A percentile compares a stretch with the other conserved stretches of the same genome.
These are phyloP conservation scores for Catostylus mosaicus DNA, from an alignment of 30 jellyfish, hydroid and myxozoan species.

Conservation along the genomic window DNA sequence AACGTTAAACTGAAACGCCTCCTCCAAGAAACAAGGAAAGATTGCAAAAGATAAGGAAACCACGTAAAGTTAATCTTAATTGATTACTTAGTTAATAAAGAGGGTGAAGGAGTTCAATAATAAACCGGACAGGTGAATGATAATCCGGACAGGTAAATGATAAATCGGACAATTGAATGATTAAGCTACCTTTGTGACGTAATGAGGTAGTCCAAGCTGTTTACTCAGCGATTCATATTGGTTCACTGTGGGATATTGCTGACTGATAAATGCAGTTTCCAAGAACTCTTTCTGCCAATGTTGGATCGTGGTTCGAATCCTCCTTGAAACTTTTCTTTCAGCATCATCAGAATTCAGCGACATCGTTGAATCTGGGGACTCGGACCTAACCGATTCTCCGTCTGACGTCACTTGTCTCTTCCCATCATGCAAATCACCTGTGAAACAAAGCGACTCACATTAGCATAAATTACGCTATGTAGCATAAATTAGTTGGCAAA, in stretches of 20 bases:
- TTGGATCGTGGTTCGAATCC: slow-evolving; percentile 60
- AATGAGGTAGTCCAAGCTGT: slow-evolving; percentile 57
- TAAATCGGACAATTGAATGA: no score
- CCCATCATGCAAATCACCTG: slow-evolving; percentile 32
- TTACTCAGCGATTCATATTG: slow-evolving; percentile 45
- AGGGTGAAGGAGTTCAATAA: no score
- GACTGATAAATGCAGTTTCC: slow-evolving; percentile 44
- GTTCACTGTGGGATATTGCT: slow-evolving; percentile 60
- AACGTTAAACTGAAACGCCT: no score
- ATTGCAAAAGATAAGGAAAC: no score
- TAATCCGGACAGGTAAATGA: no score
- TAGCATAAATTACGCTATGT: no score
- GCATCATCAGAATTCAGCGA: slow-evolving; percentile 40
- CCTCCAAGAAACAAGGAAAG: no score
- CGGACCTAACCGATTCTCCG: slow-evolving; percentile 73
- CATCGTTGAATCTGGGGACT: slow-evolving; percentile 67
- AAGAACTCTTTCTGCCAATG: slow-evolving; percentile 48
- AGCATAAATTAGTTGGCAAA: no score
- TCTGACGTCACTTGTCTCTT: slow-evolving; percentile 31
- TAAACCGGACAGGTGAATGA: no score
- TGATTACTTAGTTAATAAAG: no score
- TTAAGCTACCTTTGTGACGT: slow-evolving; percentile 78
- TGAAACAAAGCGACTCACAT: background rate
- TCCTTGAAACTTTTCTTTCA: slow-evolving; percentile 18
- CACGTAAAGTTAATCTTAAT: no score